phyloP scores from a whole-genome alignment of 2,797 vertebrate genomes.

The Notamacropus eugenii region DNA sequence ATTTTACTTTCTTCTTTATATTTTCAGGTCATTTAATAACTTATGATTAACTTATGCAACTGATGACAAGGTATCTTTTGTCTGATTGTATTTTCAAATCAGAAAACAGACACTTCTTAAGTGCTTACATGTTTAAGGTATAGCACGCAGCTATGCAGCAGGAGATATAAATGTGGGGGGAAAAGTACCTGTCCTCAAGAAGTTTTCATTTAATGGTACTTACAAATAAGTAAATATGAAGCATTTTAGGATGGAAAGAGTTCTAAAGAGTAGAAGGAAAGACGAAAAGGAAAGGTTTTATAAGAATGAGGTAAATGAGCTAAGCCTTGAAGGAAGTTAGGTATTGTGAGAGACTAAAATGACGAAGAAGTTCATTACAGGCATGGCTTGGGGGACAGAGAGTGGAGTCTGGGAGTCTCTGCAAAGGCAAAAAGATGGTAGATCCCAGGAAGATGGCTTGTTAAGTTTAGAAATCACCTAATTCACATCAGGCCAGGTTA shows the following conservation, averaged over 20 bases:
- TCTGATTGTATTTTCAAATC: conserved; percentile 38
- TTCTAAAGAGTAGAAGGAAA: not conserved
- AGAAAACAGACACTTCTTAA: not conserved
- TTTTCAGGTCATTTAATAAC: conserved; percentile 51
- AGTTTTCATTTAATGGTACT: not conserved
- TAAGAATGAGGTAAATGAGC: not conserved
- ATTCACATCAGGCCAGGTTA: not conserved
- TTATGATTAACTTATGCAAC: conserved; percentile 24
- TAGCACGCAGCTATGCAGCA: not conserved
- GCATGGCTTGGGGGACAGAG: not conserved
- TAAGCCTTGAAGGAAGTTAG: not conserved
- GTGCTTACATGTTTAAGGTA: not conserved
- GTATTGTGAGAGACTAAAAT: not conserved
- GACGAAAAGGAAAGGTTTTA: not conserved
- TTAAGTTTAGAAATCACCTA: not conserved
- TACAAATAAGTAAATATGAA: not conserved
- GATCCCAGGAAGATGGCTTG: not conserved
- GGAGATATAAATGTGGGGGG: not conserved
- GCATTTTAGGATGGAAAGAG: not conserved
- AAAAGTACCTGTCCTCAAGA: not conserved
- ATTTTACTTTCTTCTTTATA: conserved; percentile 59
- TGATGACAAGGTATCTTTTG: conserved; percentile 21
- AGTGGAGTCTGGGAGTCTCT: not conserved
- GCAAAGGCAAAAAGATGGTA: not conserved
- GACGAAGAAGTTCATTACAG: not conserved